phyloP scores from a whole-genome alignment of 2,797 vertebrate species.

The Centroberyx gerrardi region DNA sequence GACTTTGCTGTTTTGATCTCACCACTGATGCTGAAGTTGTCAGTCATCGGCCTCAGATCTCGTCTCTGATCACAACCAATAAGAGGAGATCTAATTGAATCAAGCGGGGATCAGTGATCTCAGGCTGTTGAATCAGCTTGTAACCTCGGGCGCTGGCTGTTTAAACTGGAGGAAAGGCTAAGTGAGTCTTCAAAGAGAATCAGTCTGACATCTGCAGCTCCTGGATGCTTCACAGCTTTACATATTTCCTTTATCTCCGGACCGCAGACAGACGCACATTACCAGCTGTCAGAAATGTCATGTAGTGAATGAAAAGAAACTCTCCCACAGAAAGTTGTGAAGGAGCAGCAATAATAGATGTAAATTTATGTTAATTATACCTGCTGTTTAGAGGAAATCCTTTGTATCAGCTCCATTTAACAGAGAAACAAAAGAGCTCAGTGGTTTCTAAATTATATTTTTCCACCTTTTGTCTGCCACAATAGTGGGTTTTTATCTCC shows the following conservation, averaged over 20 bases:
- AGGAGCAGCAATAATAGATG: conserved; percentile 46
- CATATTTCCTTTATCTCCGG: conserved; percentile 43
- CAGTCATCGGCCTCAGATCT: conserved; percentile 31
- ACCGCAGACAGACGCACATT: conserved; percentile 14
- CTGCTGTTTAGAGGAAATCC: conserved; percentile 20
- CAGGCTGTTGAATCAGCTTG: conserved; percentile 29
- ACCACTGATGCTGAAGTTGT: conserved; percentile 14
- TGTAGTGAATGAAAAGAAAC: conserved; percentile 32
- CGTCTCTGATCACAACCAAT: conserved; percentile 38
- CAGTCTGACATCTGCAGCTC: conserved; percentile 41
- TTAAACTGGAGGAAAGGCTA: conserved; percentile 53
- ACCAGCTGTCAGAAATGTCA: conserved; percentile 51
- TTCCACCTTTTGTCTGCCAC: background rate
- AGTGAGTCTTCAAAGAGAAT: conserved; percentile 57
- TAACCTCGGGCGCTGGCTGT: conserved; percentile 38
- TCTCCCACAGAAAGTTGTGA: conserved; percentile 45
- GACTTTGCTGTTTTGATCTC: conserved; percentile 29
- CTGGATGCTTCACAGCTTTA: conserved; percentile 36
- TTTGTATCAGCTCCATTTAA: conserved; percentile 35
- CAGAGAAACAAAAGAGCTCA: conserved; percentile 36
- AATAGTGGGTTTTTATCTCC: background rate
- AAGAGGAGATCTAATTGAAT: conserved; percentile 34
- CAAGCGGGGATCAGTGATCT: conserved; percentile 34
- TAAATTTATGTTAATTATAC: conserved; percentile 60
- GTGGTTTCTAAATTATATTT: conserved; percentile 5